These are phyloP conservation scores for Aplocera efformata DNA, from an alignment of 2,888 invertebrate genomes.

Conservation along the genomic window DNA sequence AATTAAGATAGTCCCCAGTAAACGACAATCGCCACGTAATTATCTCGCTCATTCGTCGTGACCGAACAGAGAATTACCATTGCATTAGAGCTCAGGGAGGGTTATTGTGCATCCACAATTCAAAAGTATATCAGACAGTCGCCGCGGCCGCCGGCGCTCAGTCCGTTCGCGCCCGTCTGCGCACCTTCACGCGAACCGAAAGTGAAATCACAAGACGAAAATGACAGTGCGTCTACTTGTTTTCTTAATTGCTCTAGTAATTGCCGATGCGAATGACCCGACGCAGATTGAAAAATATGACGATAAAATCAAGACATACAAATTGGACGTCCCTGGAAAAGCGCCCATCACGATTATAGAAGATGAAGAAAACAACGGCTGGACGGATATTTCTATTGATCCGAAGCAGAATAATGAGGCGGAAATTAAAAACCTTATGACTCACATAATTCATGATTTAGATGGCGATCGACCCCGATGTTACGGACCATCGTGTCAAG, in stretches of 20 bases:
- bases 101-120: slow-evolving; percentile 69
- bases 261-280: slow-evolving; percentile 51
- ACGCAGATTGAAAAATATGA: slow-evolving; percentile 58
- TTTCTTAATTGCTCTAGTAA: slow-evolving; percentile 49
- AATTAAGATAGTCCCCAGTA: slow-evolving; percentile 69
- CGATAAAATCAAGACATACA: slow-evolving; percentile 70
- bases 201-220: slow-evolving; percentile 69
- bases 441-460: slow-evolving; percentile 64
- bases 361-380: slow-evolving; percentile 49
- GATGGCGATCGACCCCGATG: slow-evolving; percentile 59
- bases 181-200: slow-evolving; percentile 65
- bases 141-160: slow-evolving; percentile 58
- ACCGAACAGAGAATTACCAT: slow-evolving; percentile 67
- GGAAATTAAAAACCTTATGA: slow-evolving; percentile 66
- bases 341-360: slow-evolving; percentile 81
- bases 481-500: slow-evolving; percentile 71
- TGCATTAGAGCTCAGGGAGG: slow-evolving; percentile 74
- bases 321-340: slow-evolving; percentile 79
- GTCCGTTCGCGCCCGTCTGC: slow-evolving; percentile 61
- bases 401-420: slow-evolving; percentile 43
- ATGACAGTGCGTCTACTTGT: slow-evolving; percentile 63
- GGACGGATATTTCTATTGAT: slow-evolving; percentile 43
- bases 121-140: slow-evolving; percentile 73
- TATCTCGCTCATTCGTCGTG: slow-evolving; percentile 76
- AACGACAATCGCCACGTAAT: slow-evolving; percentile 73